Base-by-base conservation (phyloP, 1,140 invertebrate species). In the Scaptodrosophila lebanonensis region DNA sequence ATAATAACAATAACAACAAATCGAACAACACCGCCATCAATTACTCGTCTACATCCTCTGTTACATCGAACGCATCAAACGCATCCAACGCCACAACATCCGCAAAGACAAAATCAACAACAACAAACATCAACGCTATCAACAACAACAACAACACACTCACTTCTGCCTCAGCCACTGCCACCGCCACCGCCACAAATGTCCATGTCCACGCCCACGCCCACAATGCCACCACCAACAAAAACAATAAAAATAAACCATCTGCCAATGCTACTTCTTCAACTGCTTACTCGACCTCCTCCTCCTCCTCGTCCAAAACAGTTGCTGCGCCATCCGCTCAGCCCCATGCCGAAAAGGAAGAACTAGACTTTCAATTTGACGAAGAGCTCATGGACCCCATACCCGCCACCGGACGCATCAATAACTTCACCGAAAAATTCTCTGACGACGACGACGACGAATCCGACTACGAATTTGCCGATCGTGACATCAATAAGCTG, bases 341-440 rank as follows among this genome's bases (percentile, higher is more conserved):
- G 62, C 59, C 52, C 58, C 87, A 79, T 64, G 88, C 90, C 67
- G 91, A 93, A 86, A 90, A 92, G 54, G 95, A 97, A 87, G 97
- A 98, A 86, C 88, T 98, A 50, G 95, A 98, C 87, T 99, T 99
- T 88, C 94, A 97, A 88, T 97, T 99, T 88, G 97, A 99, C 86
- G 97, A 98, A 88, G 97, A 99, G 86, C 88, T 98, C 27, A 93
- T 96, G 61, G 89, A 91, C 51, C 89, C 90, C 50, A 88, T 87
- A 77, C 88, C 91, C 12, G 91, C 93, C 13, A 90, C 89, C 52
- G 93, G 91, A 79, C 91, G 42, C 64, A 94, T 59, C 91, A 93
- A 97, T 88, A 94, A 93, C 36, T 97, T 97, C 82, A 94, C 93
- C 11, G 89, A 90, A 56, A 86, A 87, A 77, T 93, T 92, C 89